phyloP scores from a whole-genome alignment of 1,140 invertebrate species.

The Brachionus koreanus region DNA sequence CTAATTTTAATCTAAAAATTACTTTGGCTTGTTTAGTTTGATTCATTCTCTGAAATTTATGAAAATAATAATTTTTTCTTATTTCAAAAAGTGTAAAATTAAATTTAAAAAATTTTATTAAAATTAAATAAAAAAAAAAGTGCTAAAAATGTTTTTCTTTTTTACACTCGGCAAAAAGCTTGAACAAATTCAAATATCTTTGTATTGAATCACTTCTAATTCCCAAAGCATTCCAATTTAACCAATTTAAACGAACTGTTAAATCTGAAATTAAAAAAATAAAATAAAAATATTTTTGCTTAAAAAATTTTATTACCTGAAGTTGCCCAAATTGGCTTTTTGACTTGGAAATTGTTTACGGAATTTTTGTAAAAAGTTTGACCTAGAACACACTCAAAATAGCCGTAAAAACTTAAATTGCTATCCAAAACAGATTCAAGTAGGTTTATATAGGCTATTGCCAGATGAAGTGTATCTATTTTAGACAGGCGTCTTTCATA shows the following conservation, averaged over 20 bases:
- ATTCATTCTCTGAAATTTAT: conserved; percentile 56
- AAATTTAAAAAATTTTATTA: conserved; percentile 27
- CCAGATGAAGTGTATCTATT: conserved; percentile 90
- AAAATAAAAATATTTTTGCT: conserved; percentile 56
- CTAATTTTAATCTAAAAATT: conserved; percentile 81
- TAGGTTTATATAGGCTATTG: conserved; percentile 96
- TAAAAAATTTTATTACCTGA: conserved; percentile 43
- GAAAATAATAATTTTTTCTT: neutral
- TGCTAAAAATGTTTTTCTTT: neutral
- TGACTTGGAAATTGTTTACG: neutral
- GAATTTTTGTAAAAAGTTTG: conserved; percentile 40
- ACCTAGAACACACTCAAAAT: conserved; percentile 47
- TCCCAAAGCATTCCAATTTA: conserved; percentile 96
- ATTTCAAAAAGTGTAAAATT: neutral
- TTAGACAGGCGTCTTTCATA: conserved; percentile 95
- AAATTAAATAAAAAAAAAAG: neutral
- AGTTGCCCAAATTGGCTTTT: conserved; percentile 24
- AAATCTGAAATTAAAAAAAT: conserved; percentile 71
- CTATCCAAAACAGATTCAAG: conserved; percentile 76
- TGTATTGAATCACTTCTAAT: neutral
- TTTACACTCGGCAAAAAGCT: neutral
- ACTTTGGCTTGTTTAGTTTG: conserved; percentile 47
- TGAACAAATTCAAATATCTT: conserved; percentile 2
- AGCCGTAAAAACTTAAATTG: conserved; percentile 47
- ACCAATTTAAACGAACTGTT: conserved; percentile 92